Evolutionary conservation across 2,113 vertebrate species (phyloP).

Genomic region (Sclerurus mexicanus): DNA sequence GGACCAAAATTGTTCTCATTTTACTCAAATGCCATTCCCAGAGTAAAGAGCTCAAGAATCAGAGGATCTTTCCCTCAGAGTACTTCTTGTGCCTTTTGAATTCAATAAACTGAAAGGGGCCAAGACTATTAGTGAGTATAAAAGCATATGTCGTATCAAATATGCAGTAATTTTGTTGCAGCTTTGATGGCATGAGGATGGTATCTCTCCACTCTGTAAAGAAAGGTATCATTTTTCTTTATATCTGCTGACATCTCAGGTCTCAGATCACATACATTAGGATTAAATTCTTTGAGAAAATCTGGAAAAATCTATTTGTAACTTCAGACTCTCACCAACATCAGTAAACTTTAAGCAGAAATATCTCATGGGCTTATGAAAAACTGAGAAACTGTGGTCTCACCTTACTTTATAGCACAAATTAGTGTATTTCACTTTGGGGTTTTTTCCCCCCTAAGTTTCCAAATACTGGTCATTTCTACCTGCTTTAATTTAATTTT

Average conservation of each 20-base stretch:
- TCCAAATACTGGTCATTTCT: background rate
- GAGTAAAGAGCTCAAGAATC: background rate
- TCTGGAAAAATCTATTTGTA: background rate
- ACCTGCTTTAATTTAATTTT: background rate
- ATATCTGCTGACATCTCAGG: background rate
- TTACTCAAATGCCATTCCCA: background rate
- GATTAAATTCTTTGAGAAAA: background rate
- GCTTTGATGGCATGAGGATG: background rate
- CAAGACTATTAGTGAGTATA: background rate
- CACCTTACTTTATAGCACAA: background rate
- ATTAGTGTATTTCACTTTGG: background rate
- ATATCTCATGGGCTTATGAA: background rate
- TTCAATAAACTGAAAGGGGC: background rate
- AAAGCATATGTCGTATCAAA: background rate
- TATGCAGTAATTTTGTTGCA: background rate
- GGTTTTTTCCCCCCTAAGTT: accelerated
- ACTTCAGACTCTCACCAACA: background rate
- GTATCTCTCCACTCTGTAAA: background rate
- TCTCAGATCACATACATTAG: background rate
- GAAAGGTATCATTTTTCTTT: background rate
- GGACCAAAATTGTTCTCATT: background rate
- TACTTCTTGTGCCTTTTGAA: background rate
- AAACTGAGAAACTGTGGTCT: background rate
- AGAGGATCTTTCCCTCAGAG: background rate
- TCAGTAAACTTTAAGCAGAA: background rate